Conservation (phyloP, 2,797 vertebrate genomes). For the Coilia nasus region DNA sequence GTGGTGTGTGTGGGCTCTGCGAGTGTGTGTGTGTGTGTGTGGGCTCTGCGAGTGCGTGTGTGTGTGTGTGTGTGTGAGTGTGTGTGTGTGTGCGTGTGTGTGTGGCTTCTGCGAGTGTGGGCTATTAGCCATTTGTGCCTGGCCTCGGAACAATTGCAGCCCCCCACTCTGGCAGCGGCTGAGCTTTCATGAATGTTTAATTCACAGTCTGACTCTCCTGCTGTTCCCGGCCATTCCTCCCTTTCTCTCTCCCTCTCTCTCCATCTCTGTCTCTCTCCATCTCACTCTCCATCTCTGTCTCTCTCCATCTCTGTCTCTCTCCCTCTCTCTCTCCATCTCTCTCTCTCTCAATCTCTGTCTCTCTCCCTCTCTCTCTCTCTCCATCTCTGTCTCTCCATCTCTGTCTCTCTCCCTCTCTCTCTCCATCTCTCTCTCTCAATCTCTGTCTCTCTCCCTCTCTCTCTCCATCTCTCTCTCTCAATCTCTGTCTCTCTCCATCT, state of each 20-base stretch:
- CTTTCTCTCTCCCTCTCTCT: slow-evolving; percentile 46
- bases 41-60: too few species aligned
- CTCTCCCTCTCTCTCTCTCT: not conserved
- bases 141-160: slow-evolving; percentile 72
- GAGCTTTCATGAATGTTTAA: slow-evolving; percentile 70
- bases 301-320: not conserved
- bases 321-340: slow-evolving; percentile 23
- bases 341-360: not conserved
- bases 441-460: too few species aligned
- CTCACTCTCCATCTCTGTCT: slow-evolving; percentile 7
- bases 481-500: too few species aligned
- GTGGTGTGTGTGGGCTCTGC: too few species aligned
- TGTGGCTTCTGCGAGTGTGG: too few species aligned
- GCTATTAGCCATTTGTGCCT: slow-evolving; percentile 41
- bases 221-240: slow-evolving; percentile 57
- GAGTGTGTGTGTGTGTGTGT: too few species aligned
- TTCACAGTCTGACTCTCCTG: slow-evolving; percentile 51
- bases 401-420: slow-evolving; percentile 19
- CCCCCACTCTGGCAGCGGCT: slow-evolving; percentile 40
- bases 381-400: not conserved
- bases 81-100: too few species aligned
- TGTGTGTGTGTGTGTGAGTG: not conserved
- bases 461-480: too few species aligned
- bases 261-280: slow-evolving; percentile 29
- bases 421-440: not conserved